Percentiles rank a stretch among this genome's conserved stretches.
Conservation (phyloP, 2,888 invertebrate genomes). For the Halictus ligatus region DNA sequence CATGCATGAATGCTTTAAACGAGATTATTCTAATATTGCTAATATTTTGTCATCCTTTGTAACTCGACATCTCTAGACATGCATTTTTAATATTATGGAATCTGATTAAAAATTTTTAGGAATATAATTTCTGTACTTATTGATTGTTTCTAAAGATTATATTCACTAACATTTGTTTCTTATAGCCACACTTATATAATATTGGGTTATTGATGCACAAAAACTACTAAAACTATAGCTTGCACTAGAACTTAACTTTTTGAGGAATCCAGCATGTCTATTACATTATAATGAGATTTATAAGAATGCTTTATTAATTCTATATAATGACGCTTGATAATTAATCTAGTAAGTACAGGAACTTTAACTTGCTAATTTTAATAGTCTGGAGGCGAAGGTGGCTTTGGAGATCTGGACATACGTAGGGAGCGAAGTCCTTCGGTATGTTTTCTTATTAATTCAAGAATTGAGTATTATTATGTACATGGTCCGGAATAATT, state of each 20-base stretch:
- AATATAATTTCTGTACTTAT: conserved; percentile 19
- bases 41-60: conserved; percentile 64
- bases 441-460: conserved; percentile 79
- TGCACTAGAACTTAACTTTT: conserved; percentile 54
- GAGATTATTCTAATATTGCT: conserved; percentile 67
- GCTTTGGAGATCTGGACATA: conserved; percentile 82
- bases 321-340: conserved; percentile 55
- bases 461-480: conserved; percentile 50
- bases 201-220: conserved; percentile 45
- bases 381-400: conserved; percentile 84
- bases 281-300: conserved; percentile 45
- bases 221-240: conserved; percentile 43
- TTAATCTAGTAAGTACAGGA: conserved; percentile 54
- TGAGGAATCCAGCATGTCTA: conserved; percentile 56
- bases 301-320: conserved; percentile 57
- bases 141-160: conserved; percentile 5
- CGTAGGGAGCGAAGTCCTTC: conserved; percentile 82
- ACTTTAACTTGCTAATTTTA: conserved; percentile 79
- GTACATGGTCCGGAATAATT: conserved; percentile 45
- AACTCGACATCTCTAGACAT: conserved; percentile 74
- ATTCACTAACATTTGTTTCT: conserved; percentile 24
- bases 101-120: not conserved
- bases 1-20: conserved; percentile 66
- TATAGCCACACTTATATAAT: conserved; percentile 41
- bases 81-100: conserved; percentile 23